Conservation (phyloP, 2,113 vertebrate species). For the Mionectes macconnelli region DNA sequence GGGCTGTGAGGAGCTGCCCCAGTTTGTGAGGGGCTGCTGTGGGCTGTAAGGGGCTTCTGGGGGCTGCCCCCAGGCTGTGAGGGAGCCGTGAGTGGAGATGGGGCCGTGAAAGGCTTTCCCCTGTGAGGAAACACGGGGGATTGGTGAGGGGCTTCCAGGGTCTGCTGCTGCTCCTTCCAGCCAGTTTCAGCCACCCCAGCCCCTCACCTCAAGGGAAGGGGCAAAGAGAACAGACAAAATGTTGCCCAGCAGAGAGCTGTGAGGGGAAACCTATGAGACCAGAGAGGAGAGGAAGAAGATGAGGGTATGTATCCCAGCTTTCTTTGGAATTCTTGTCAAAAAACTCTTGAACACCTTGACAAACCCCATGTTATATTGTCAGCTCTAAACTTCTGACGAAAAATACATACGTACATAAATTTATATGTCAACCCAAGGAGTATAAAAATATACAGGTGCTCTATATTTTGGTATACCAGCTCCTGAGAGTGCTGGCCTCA, state of each 20-base stretch:
- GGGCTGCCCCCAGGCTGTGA: not conserved
- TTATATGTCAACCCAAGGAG: not conserved
- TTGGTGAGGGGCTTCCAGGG: not conserved
- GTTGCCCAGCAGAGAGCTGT: fast-evolving
- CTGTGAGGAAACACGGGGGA: not conserved
- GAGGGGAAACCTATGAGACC: fast-evolving
- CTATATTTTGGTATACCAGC: not conserved
- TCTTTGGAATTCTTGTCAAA: not conserved
- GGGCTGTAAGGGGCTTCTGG: not conserved
- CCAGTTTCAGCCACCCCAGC: fast-evolving
- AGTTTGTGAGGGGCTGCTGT: not conserved
- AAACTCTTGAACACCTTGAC: not conserved
- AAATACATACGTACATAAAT: not conserved
- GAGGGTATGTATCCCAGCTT: not conserved
- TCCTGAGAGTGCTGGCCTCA: not conserved
- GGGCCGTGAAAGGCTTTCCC: too few species aligned
- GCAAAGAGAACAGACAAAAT: not conserved
- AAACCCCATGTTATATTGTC: not conserved
- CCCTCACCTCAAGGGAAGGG: not conserved
- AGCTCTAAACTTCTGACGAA: conserved; percentile 5
- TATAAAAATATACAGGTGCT: conserved; percentile 3
- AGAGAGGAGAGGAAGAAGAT: fast-evolving
- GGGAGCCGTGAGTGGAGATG: not conserved
- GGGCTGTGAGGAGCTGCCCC: too few species aligned
- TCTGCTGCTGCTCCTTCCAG: fast-evolving